These are phyloP conservation scores for Hirudinaria manillensis DNA, from an alignment of 2,888 invertebrate genomes.

Conservation along the genomic window DNA sequence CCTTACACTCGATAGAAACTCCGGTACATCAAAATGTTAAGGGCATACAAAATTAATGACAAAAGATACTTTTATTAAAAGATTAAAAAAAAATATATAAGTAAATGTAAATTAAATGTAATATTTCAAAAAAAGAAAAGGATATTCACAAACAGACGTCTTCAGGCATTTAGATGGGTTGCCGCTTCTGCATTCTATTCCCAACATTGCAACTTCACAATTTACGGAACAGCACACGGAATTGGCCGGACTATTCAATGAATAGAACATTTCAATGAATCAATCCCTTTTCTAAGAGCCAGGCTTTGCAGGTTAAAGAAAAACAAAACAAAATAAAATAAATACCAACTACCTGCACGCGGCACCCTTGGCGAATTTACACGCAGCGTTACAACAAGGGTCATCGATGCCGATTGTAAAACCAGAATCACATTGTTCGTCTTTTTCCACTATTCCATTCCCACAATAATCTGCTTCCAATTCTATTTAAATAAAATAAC, in stretches of 20 bases:
- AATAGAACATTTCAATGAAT: too few relatives aligned
- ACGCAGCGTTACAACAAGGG: neutral
- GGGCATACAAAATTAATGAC: neutral
- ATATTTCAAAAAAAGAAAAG: too few relatives aligned
- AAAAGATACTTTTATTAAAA: too few relatives aligned
- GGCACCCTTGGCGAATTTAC: neutral
- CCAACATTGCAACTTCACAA: too few relatives aligned
- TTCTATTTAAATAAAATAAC: neutral
- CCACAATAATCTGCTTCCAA: constrained; percentile 3
- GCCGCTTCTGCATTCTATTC: too few relatives aligned
- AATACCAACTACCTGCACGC: neutral
- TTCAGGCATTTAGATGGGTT: too few relatives aligned
- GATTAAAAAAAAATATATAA: too few relatives aligned
- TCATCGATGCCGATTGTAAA: neutral
- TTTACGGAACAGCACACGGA: too few relatives aligned
- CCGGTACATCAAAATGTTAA: neutral
- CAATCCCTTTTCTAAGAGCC: neutral
- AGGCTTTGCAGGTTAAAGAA: neutral
- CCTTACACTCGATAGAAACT: neutral
- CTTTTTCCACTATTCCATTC: neutral
- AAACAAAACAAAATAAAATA: neutral
- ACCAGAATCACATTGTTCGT: neutral
- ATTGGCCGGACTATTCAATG: too few relatives aligned
- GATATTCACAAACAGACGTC: too few relatives aligned
- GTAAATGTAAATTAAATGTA: too few relatives aligned